Percentiles rank a stretch among this genome's conserved stretches.
Conservation (phyloP, 2,113 vertebrate species). For the Charina bottae region DNA sequence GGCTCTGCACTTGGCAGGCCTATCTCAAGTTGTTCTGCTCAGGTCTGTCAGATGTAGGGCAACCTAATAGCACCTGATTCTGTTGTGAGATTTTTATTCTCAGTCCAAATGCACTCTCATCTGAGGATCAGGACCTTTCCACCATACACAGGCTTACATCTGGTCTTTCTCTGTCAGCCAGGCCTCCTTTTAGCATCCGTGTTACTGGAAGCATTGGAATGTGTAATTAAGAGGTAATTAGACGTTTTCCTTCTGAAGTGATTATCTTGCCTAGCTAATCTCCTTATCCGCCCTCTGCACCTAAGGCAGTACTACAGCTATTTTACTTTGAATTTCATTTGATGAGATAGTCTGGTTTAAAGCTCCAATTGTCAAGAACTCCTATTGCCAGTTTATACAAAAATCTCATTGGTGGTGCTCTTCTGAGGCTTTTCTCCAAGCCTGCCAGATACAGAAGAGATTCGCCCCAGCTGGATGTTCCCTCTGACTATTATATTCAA, state of each 20-base stretch:
- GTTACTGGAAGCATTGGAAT: conserved; percentile 62
- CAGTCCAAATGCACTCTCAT: not conserved
- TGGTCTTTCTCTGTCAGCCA: conserved; percentile 31
- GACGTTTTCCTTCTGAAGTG: conserved; percentile 74
- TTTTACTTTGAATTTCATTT: conserved; percentile 71
- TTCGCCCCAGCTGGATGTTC: conserved; percentile 55
- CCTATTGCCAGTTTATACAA: conserved; percentile 56
- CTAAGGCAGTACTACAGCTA: conserved; percentile 69
- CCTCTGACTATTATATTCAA: conserved; percentile 47
- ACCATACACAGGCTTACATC: conserved; percentile 31
- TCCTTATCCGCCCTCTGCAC: conserved; percentile 67
- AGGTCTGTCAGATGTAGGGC: not conserved
- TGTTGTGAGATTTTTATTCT: not conserved
- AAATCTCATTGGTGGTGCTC: conserved; percentile 63
- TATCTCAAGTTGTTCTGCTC: not conserved
- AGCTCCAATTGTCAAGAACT: conserved; percentile 57
- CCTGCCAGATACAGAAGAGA: conserved; percentile 54
- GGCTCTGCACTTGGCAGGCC: not conserved
- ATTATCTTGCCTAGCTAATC: conserved; percentile 77
- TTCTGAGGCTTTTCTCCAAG: not conserved
- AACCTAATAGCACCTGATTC: not conserved
- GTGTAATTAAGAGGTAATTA: conserved; percentile 75
- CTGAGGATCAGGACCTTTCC: conserved; percentile 51
- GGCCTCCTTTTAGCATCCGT: conserved; percentile 54
- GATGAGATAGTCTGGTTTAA: conserved; percentile 69